phyloP scores from a whole-genome alignment of 2,797 vertebrate genomes.

The Uromys caudimaculatus region DNA sequence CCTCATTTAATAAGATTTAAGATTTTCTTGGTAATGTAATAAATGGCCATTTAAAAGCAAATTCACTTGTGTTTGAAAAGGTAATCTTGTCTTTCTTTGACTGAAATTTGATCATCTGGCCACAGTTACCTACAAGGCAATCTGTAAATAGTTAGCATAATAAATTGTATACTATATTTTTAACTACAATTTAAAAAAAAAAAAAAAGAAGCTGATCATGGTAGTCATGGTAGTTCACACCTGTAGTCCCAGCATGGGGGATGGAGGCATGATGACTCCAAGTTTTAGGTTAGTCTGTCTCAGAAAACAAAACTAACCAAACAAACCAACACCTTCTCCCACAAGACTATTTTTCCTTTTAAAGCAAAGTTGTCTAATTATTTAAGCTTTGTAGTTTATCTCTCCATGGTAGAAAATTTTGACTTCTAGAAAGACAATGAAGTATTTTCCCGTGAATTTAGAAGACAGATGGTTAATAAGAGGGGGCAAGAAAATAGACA shows the following conservation, averaged over 20 bases:
- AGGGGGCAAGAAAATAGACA: constrained; percentile 9
- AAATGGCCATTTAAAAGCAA: neutral
- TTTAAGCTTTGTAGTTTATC: neutral
- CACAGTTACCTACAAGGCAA: neutral
- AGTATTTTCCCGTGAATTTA: neutral
- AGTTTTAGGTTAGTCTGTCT: neutral
- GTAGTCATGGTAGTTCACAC: neutral
- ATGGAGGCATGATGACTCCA: neutral
- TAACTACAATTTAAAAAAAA: neutral
- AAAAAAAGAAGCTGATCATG: neutral
- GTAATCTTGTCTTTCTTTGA: neutral
- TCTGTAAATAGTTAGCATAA: neutral
- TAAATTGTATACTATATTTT: neutral
- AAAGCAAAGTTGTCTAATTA: neutral
- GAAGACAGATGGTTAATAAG: neutral
- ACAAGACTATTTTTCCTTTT: neutral
- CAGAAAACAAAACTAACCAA: neutral
- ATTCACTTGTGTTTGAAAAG: neutral
- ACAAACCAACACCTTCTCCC: neutral
- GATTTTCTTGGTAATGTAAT: neutral
- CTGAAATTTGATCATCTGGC: neutral
- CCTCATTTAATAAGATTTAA: neutral
- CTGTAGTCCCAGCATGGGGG: neutral
- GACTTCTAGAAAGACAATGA: constrained; percentile 16
- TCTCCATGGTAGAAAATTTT: neutral